phyloP scores from a whole-genome alignment of 2,888 invertebrate species.

The Magallana nippona region DNA sequence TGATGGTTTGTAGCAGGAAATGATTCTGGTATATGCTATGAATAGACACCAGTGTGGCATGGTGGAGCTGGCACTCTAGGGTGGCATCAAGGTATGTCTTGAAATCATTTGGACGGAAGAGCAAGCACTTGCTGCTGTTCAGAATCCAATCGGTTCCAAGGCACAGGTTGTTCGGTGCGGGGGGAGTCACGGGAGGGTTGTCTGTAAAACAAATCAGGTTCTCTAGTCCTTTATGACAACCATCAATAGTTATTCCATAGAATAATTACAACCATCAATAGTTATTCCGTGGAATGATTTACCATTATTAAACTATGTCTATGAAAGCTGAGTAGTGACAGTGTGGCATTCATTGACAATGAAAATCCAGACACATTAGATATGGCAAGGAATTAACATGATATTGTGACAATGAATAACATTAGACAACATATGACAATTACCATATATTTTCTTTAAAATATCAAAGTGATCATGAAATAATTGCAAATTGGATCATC shows the following conservation, averaged over 20 bases:
- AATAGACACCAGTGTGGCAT: constrained; percentile 61
- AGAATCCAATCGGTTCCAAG: constrained; percentile 55
- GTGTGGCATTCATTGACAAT: not conserved
- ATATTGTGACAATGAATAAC: too few relatives aligned
- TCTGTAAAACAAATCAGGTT: not conserved
- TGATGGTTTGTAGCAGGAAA: constrained; percentile 55
- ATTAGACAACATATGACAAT: too few relatives aligned
- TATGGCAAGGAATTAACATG: too few relatives aligned
- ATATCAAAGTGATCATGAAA: too few relatives aligned
- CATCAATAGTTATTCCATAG: not conserved
- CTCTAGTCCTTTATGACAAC: not conserved
- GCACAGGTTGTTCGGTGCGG: constrained; percentile 63
- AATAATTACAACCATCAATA: too few relatives aligned
- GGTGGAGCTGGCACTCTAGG: constrained; percentile 56
- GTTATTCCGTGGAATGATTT: too few relatives aligned
- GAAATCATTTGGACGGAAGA: constrained; percentile 50
- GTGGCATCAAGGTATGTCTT: constrained; percentile 59
- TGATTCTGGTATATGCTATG: constrained; percentile 58
- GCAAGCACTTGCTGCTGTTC: constrained; percentile 58
- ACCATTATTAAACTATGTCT: not conserved
- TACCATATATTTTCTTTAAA: too few relatives aligned
- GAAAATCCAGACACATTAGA: not conserved
- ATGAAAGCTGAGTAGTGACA: not conserved
- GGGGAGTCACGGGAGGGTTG: constrained; percentile 61
- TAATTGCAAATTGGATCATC: too few relatives aligned